Conservation (phyloP, 1,140 invertebrate species). For the Nomia melanderi region DNA sequence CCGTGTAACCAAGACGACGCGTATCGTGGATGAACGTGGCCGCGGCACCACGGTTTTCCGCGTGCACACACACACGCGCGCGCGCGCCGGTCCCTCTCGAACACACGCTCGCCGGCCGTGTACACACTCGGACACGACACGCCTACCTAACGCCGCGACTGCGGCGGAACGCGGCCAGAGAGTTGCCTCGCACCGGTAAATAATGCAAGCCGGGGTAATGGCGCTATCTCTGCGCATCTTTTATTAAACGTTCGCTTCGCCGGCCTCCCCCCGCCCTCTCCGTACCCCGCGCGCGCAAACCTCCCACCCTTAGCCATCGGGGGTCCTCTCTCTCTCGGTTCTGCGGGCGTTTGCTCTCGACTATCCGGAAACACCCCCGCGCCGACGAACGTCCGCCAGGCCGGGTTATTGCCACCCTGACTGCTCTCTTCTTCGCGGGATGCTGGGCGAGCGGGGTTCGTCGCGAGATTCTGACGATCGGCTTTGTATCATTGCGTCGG, state of each 20-base stretch:
- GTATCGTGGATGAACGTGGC: neutral
- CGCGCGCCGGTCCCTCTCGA: neutral
- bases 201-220: constrained; percentile 81
- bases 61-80: neutral
- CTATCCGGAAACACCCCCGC: constrained; percentile 37
- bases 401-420: constrained; percentile 66
- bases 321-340: no score
- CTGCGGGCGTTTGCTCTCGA: no score
- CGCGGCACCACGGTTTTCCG: neutral
- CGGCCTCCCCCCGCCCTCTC: constrained; percentile 39
- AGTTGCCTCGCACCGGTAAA: constrained; percentile 79
- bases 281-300: constrained; percentile 4
- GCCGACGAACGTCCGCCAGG: no score
- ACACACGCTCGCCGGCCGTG: constrained; percentile 31
- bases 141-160: constrained; percentile 76
- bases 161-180: constrained; percentile 78
- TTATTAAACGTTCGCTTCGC: constrained; percentile 80
- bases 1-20: constrained; percentile 32
- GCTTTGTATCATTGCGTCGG: no score
- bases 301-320: no score
- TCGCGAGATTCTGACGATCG: neutral
- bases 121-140: constrained; percentile 66
- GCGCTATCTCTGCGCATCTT: constrained; percentile 82
- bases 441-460: neutral
- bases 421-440: constrained; percentile 72